Evolutionary conservation across 1,140 invertebrate species (phyloP), one percentile per base, ranked within the genome.

Genomic region (Sipha flava): DNA sequence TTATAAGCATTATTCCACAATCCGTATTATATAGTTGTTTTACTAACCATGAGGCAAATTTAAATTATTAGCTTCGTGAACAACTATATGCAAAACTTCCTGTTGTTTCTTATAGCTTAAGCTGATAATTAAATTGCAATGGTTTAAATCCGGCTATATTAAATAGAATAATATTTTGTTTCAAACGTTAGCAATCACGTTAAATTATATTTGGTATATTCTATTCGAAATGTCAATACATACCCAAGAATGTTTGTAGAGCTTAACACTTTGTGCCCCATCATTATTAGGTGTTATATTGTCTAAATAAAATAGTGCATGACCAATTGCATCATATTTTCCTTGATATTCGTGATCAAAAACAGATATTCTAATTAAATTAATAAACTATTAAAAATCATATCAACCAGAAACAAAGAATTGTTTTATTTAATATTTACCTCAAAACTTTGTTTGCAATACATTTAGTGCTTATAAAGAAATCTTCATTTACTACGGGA

Each of bases 301-400:
- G 16, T 83, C 82, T 18, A 83, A 59, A 52, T 82, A 82, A 49
- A 82, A 82, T 10, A 83, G 57, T 10, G 83, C 82, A 75, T 83
- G 83, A 9, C 83, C 83, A 34, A 83, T 79, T 21, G 83, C 83
- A 59, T 82, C 82, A 40, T 83, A 82, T 72, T 82, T 82, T 9
- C 83, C 82, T 75, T 81, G 77, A 3, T 64, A 62, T 29, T 81
- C 80, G 29, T 81, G 79, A 80, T 83, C 82, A 77, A 72, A 83
- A 14, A 83, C 81, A 18, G 83, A 83, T 49, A 83, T 81, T 14
- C 82, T 82, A 70, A 40, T 54, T 49, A n/a, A 23, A 54, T 49
- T 37, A 49, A 18, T n/a, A 68, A 6, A 2, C 10, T 1, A 34
- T 66, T 66, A 79, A 57, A 66, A 79, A 47, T 31, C n/a, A 34